Percentiles rank a stretch among this genome's conserved stretches.
Evolutionary conservation across 2,113 vertebrate species (phyloP).

Genomic region (Chaetura pelagica): DNA sequence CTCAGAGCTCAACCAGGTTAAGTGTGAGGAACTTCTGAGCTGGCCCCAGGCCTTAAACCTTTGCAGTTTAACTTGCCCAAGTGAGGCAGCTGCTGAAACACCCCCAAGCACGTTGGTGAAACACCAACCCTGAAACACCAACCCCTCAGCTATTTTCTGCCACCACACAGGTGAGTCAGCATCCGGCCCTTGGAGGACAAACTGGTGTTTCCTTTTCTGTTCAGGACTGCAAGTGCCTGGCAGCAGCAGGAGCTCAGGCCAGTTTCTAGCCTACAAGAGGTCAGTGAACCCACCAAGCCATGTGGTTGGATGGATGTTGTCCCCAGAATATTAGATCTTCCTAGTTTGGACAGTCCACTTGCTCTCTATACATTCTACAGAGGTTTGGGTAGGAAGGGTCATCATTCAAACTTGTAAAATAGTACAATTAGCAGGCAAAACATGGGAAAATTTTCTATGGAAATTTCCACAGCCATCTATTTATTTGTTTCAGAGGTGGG

Average conservation of each 20-base stretch:
- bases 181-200: conserved; percentile 22
- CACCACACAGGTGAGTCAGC: conserved; percentile 65
- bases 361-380: not conserved
- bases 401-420: not conserved
- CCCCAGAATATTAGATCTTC: not conserved
- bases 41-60: not conserved
- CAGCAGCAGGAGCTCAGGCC: not conserved
- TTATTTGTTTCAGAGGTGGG: not conserved
- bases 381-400: not conserved
- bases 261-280: not conserved
- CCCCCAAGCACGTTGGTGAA: not conserved
- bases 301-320: accelerated
- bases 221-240: not conserved
- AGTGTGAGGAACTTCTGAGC: not conserved
- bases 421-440: not conserved
- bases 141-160: conserved; percentile 28
- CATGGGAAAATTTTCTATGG: not conserved
- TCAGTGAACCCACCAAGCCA: not conserved
- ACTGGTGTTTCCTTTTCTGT: conserved; percentile 54
- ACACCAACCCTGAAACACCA: not conserved
- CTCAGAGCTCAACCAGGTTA: not conserved
- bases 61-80: not conserved
- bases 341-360: not conserved
- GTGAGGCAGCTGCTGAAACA: not conserved
- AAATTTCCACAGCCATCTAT: conserved; percentile 7